phyloP scores from a whole-genome alignment of 1,140 invertebrate species.

The Battus philenor region DNA sequence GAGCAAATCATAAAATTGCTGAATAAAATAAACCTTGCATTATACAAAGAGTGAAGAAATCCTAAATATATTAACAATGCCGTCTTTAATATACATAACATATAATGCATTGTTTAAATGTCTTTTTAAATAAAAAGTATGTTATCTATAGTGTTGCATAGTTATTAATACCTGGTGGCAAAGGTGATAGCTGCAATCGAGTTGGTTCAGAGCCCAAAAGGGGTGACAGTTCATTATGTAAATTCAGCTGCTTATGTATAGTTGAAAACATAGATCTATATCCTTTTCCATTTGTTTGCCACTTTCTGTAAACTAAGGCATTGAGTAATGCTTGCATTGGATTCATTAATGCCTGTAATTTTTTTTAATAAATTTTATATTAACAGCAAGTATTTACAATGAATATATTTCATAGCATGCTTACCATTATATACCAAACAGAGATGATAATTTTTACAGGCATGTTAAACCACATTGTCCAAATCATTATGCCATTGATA shows the following conservation, averaged over 20 bases:
- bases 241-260: constrained; percentile 39
- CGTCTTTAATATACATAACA: no score
- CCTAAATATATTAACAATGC: no score
- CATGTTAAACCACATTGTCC: constrained; percentile 85
- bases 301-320: constrained; percentile 84
- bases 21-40: no score
- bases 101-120: no score
- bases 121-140: no score
- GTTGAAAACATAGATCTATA: constrained; percentile 26
- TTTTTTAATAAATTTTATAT: constrained; percentile 17
- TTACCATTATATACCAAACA: constrained; percentile 89
- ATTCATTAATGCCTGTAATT: constrained; percentile 85
- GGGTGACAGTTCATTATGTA: constrained; percentile 58
- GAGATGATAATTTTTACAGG: constrained; percentile 81
- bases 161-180: constrained; percentile 52
- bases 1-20: no score
- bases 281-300: constrained; percentile 68
- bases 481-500: constrained; percentile 84
- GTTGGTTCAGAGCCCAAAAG: constrained; percentile 59
- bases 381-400: constrained; percentile 3
- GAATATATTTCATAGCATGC: constrained; percentile 27
- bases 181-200: constrained; percentile 43
- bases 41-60: no score
- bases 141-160: constrained; percentile 59
- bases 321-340: constrained; percentile 89